Percentiles rank a stretch among this genome's conserved stretches.
Conservation (phyloP, 92 coral and sea anemone species). For the Parazoanthus darwini region DNA sequence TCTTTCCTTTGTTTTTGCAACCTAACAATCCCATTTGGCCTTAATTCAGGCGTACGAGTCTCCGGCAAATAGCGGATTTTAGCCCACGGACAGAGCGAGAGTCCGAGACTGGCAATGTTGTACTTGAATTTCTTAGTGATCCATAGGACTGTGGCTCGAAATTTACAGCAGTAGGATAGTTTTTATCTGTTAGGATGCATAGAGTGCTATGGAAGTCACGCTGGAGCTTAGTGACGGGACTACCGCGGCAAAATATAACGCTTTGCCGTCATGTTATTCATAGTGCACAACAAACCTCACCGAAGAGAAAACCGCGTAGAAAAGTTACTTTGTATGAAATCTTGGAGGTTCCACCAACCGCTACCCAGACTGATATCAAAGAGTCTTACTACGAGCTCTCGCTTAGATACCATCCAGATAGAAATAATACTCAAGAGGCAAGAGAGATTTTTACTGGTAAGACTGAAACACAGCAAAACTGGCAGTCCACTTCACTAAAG, state of each 20-base stretch:
- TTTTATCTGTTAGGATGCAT: neutral
- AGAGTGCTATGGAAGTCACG: neutral
- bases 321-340: slow-evolving; percentile 66
- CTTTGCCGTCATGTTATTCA: neutral
- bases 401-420: slow-evolving; percentile 84
- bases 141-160: neutral
- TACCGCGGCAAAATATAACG: neutral
- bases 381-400: slow-evolving; percentile 85
- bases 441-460: slow-evolving; percentile 76
- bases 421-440: slow-evolving; percentile 55
- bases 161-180: neutral
- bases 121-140: neutral
- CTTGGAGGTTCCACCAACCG: slow-evolving; percentile 77
- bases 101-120: neutral
- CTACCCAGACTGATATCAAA: slow-evolving; percentile 89
- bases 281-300: slow-evolving; percentile 5
- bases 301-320: slow-evolving; percentile 34
- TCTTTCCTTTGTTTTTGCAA: neutral
- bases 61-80: neutral
- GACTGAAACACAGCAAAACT: neutral
- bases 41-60: neutral
- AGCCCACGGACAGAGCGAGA: neutral
- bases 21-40: neutral
- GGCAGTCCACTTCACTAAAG: too few species aligned
- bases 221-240: neutral